phyloP scores from a whole-genome alignment of 2,888 invertebrate genomes.

The Colletes collaris region DNA sequence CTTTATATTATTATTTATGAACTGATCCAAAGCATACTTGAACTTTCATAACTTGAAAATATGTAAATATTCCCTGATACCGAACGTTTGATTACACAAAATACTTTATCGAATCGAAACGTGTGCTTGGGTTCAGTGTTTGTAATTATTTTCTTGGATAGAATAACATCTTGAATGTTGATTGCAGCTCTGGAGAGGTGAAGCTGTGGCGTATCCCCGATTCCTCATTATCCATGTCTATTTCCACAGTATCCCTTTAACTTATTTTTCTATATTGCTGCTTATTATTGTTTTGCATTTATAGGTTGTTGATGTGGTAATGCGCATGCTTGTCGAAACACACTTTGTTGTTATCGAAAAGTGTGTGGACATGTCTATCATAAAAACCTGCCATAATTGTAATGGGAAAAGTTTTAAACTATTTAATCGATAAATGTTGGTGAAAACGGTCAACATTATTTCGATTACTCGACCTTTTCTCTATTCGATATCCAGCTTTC shows the following conservation, averaged over 20 bases:
- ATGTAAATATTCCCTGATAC: background rate
- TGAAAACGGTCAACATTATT: background rate
- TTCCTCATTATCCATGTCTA: slow-evolving; percentile 84
- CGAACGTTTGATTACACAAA: too few species aligned
- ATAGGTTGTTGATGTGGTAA: slow-evolving; percentile 58
- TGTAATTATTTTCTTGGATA: slow-evolving; percentile 47
- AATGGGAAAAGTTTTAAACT: slow-evolving; percentile 11
- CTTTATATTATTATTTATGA: background rate
- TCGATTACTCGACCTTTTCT: background rate
- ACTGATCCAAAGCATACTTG: slow-evolving; percentile 53
- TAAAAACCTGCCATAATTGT: slow-evolving; percentile 12
- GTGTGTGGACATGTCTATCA: slow-evolving; percentile 26
- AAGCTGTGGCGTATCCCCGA: slow-evolving; percentile 86
- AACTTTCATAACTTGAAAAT: background rate
- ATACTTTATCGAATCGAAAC: slow-evolving; percentile 5
- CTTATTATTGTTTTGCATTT: slow-evolving; percentile 57
- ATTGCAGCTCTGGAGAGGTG: slow-evolving; percentile 89
- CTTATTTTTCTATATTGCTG: slow-evolving; percentile 73
- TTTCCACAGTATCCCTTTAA: slow-evolving; percentile 82
- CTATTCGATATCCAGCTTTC: background rate
- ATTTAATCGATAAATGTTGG: slow-evolving; percentile 5
- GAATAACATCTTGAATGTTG: slow-evolving; percentile 79
- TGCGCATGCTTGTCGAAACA: slow-evolving; percentile 55
- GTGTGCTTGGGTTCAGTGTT: slow-evolving; percentile 58
- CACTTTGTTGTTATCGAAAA: slow-evolving; percentile 27